Evolutionary conservation across 2,888 invertebrate genomes (phyloP).

Genomic region (Orchestes rusci): DNA sequence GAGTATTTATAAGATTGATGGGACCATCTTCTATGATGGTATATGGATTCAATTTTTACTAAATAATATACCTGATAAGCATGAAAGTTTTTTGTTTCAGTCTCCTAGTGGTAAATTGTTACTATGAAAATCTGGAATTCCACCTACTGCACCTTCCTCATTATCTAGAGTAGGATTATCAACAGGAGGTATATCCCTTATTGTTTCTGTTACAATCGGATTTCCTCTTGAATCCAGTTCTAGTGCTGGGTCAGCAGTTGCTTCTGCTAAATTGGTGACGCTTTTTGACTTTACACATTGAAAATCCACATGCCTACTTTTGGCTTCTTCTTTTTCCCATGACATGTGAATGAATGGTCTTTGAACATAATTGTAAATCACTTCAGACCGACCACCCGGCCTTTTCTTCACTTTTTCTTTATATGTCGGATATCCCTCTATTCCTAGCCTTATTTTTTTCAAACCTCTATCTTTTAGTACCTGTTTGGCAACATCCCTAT

Average conservation of each 20-base stretch:
- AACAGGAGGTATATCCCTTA: constrained; percentile 31
- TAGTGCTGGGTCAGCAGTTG: constrained; percentile 82
- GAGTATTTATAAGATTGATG: too few species aligned
- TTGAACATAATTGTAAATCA: constrained; percentile 99
- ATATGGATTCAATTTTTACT: too few species aligned
- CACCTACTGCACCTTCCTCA: constrained; percentile 36
- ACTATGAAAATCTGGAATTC: constrained; percentile 29
- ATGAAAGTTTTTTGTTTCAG: too few species aligned
- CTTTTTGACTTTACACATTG: constrained; percentile 98
- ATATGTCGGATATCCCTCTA: constrained; percentile 97
- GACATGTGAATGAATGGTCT: constrained; percentile 98
- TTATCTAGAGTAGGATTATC: constrained; percentile 28
- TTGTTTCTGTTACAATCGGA: constrained; percentile 34
- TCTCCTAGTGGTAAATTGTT: too few species aligned
- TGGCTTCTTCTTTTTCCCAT: constrained; percentile 99
- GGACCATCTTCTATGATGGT: too few species aligned
- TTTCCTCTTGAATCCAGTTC: constrained; percentile 59
- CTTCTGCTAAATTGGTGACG: constrained; percentile 93
- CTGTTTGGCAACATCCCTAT: constrained; percentile 97
- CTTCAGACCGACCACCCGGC: constrained; percentile 91
- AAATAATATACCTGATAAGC: too few species aligned
- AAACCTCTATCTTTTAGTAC: constrained; percentile 97
- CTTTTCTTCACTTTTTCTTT: constrained; percentile 97
- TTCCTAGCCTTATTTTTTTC: constrained; percentile 97
- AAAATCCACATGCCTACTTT: constrained; percentile 97